A percentile compares a stretch with the other conserved stretches of the same genome.
These are phyloP conservation scores for Trichomycterus rosablanca DNA, from an alignment of 2,113 vertebrate species.

Conservation along the genomic window DNA sequence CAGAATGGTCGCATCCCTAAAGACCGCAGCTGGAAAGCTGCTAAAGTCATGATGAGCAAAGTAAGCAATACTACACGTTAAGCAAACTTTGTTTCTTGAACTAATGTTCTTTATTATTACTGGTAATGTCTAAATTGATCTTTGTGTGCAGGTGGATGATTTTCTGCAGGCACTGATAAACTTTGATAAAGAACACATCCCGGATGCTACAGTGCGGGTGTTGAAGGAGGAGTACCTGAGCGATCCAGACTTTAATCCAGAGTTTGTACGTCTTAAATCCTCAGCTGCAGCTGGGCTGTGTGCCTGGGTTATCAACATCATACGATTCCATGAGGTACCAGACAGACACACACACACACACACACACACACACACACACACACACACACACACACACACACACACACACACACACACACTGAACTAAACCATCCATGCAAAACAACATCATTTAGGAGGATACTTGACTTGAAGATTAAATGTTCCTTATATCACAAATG, in stretches of 20 bases:
- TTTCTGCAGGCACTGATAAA: slow-evolving; percentile 70
- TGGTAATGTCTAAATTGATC: too few relatives aligned
- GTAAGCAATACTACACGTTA: slow-evolving; percentile 12
- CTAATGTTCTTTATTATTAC: too few relatives aligned
- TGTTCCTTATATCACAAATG: too few relatives aligned
- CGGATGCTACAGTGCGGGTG: slow-evolving; percentile 59
- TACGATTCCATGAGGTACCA: slow-evolving; percentile 66
- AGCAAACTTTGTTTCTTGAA: too few relatives aligned
- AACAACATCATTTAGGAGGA: too few relatives aligned
- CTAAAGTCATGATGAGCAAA: slow-evolving; percentile 70
- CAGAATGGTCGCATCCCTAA: slow-evolving; percentile 62
- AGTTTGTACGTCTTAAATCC: slow-evolving; percentile 73
- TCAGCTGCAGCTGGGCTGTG: slow-evolving; percentile 66
- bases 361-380: too few relatives aligned
- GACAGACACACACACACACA: neutral
- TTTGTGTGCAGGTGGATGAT: slow-evolving; percentile 55
- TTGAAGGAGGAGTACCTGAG: slow-evolving; percentile 67
- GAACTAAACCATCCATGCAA: too few relatives aligned
- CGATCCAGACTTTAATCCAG: slow-evolving; percentile 72
- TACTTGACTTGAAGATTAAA: too few relatives aligned
- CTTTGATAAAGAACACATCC: slow-evolving; percentile 74
- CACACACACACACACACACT: too few relatives aligned
- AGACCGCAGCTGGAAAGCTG: slow-evolving; percentile 71
- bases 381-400: too few relatives aligned
- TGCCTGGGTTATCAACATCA: slow-evolving; percentile 70